Percentiles rank a stretch among this genome's conserved stretches.
These are phyloP conservation scores for Graphium colonna DNA, from an alignment of 2,888 invertebrate species.

Conservation along the genomic window DNA sequence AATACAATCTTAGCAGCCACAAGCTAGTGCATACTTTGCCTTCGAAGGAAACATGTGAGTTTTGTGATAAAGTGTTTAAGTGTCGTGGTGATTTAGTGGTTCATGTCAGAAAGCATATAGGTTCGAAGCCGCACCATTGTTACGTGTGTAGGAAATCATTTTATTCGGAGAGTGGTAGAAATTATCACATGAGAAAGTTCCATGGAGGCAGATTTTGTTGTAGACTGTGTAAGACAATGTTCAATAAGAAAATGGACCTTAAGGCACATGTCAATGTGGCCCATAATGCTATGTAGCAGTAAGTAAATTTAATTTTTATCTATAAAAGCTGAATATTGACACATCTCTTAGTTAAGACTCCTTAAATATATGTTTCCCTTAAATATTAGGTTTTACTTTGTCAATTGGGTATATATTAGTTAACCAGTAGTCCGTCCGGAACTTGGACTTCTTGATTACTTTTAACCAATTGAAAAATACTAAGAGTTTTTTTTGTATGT, in stretches of 20 bases:
- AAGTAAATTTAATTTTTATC: background rate
- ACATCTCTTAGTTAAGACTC: background rate
- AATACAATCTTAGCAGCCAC: slow-evolving; percentile 54
- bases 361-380: too few species aligned
- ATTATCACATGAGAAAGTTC: slow-evolving; percentile 47
- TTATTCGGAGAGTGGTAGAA: slow-evolving; percentile 47
- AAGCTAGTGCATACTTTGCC: slow-evolving; percentile 53
- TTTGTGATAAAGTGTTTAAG: slow-evolving; percentile 56
- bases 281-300: slow-evolving; percentile 50
- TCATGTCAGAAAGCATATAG: slow-evolving; percentile 65
- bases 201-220: slow-evolving; percentile 64
- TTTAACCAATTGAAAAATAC: too few species aligned
- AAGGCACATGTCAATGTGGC: slow-evolving; percentile 49
- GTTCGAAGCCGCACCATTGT: slow-evolving; percentile 56
- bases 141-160: slow-evolving; percentile 53
- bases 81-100: slow-evolving; percentile 57
- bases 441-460: too few species aligned
- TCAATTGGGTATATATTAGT: too few species aligned
- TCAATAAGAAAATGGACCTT: slow-evolving; percentile 46
- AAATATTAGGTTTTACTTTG: too few species aligned
- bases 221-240: slow-evolving; percentile 53
- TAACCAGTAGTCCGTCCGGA: too few species aligned
- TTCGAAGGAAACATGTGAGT: slow-evolving; percentile 52
- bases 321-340: background rate
- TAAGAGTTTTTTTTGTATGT: too few species aligned